These are phyloP conservation scores for Alauda arvensis DNA, from an alignment of 2,797 vertebrate species.

Conservation along the genomic window DNA sequence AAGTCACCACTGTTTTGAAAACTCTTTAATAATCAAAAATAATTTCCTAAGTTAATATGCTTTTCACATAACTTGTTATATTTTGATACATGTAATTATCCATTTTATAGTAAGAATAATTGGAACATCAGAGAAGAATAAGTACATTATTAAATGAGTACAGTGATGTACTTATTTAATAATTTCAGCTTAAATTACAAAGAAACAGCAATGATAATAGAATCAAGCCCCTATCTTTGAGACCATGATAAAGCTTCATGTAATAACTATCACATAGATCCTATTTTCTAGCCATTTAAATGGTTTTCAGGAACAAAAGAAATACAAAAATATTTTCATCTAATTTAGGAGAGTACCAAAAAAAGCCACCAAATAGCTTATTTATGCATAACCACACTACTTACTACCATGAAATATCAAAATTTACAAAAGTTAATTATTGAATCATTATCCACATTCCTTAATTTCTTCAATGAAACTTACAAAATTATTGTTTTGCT, in stretches of 20 bases:
- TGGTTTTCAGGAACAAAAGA: background rate
- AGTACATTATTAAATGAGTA: background rate
- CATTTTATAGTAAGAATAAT: background rate
- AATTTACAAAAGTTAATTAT: background rate
- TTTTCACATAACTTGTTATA: background rate
- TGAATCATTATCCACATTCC: background rate
- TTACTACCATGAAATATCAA: background rate
- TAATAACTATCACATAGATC: background rate
- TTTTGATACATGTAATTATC: background rate
- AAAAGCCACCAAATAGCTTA: background rate
- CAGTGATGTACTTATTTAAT: background rate
- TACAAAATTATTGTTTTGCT: background rate
- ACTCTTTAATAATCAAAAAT: conserved; percentile 5
- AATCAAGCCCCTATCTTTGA: background rate
- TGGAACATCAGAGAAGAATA: background rate
- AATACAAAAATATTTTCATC: background rate
- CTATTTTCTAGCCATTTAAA: background rate
- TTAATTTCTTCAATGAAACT: background rate
- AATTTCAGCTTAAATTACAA: background rate
- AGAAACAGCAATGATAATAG: background rate
- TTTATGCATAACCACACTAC: background rate
- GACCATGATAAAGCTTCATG: background rate
- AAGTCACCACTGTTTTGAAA: conserved; percentile 11
- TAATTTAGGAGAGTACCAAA: background rate
- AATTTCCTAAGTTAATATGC: background rate